Conservation (phyloP, 2,797 vertebrate species). For the Micrastur ruficollis region DNA sequence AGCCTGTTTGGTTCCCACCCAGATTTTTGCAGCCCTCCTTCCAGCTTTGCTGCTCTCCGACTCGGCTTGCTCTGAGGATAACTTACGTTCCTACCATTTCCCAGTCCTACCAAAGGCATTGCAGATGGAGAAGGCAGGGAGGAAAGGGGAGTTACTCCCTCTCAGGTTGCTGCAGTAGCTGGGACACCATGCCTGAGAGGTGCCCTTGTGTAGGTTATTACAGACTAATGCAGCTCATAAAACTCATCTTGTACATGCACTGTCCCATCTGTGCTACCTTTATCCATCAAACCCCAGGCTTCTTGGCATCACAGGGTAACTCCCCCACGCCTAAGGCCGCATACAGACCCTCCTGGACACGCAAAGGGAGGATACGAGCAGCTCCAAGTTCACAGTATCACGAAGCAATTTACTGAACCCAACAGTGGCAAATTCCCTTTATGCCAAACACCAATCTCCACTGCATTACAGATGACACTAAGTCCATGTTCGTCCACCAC, state of each 20-base stretch:
- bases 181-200: fast-evolving
- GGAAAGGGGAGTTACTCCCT: background rate
- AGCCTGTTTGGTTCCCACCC: background rate
- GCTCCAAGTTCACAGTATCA: background rate
- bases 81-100: background rate
- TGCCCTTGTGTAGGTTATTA: background rate
- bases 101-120: background rate
- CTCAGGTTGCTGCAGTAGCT: background rate
- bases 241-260: background rate
- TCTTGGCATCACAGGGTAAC: background rate
- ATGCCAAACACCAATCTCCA: background rate
- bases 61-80: background rate
- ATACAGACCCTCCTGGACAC: background rate
- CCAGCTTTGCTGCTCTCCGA: fast-evolving
- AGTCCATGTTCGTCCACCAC: background rate
- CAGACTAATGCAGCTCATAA: background rate
- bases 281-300: background rate
- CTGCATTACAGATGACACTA: background rate
- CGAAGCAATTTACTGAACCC: background rate
- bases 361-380: background rate
- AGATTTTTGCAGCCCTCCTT: background rate
- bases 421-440: background rate
- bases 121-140: background rate
- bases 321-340: background rate
- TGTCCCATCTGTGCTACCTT: background rate